Evolutionary conservation across 2,113 vertebrate genomes (phyloP), one percentile per base, ranked within the genome.

Genomic region (Calidris pugnax): DNA sequence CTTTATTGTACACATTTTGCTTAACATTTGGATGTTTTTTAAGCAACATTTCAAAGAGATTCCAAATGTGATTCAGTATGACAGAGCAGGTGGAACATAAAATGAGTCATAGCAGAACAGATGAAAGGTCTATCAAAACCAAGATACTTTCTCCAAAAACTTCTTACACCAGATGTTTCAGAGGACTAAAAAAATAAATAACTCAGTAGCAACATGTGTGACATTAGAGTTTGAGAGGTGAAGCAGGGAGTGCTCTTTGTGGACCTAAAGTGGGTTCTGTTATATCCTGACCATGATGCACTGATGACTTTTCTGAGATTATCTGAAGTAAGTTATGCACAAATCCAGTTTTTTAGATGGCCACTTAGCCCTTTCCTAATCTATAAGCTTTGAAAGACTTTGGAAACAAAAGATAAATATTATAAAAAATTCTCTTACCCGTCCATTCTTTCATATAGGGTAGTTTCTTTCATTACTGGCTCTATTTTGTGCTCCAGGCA

Each of bases 311-410:
- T 78, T 76, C 48, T 47, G 80, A 93, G 26, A 89, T 83, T 22
- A 59, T 43, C 21, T 56, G 23, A 95, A 85, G 14, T 23, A 96
- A 27, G 37, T 93, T 91, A 87, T 94, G 73, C 67, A 75, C 50
- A 96, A 89, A 80, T 94, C 16, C 33, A 94, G 22, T 93, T 95
- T 48, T 87, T 94, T 68, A 90, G n/a, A 89, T 89, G 63, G 17
- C 21, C 51, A 33, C 35, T 87, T 88, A 90, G 86, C 48, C 57
- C 47, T 87, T 95, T 90, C 51, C 17, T 83, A 95, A 92, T 18
- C 93, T 93, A 87, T 91, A 71, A 56, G 4, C 67, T 89, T 95
- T 89, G 74, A 93, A 92, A 96, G 60, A 76, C 41, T 89, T 95
- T 90, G 68, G 50, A 92, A 94, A 50, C 3, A 53, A 47, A 93